phyloP scores from a whole-genome alignment of 2,113 vertebrate species.

The Rhinichthys klamathensis region DNA sequence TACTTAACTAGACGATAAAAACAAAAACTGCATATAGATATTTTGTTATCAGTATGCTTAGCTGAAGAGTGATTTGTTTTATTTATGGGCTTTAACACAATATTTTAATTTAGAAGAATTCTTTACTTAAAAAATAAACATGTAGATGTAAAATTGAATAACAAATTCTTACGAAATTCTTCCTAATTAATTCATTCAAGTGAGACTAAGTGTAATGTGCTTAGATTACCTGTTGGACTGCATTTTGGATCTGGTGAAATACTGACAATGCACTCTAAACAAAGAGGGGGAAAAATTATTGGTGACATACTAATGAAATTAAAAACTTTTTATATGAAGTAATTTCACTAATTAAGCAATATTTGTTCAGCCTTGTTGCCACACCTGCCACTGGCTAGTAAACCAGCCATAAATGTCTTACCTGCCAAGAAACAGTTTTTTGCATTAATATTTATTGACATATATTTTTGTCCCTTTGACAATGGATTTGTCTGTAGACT shows the following conservation, averaged over 20 bases:
- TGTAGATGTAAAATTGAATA: background rate
- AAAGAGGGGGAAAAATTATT: background rate
- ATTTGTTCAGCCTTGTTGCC: background rate
- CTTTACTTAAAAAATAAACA: background rate
- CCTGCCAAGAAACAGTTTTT: background rate
- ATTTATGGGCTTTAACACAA: background rate
- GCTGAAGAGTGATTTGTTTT: no score
- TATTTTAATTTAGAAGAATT: background rate
- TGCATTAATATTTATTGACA: background rate
- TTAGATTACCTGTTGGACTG: slow-evolving; percentile 37
- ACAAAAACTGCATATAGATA: background rate
- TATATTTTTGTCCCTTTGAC: background rate
- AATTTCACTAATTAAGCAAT: background rate
- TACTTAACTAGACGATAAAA: background rate
- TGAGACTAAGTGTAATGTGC: background rate
- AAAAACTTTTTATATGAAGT: background rate
- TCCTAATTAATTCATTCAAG: background rate
- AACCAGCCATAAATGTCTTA: background rate
- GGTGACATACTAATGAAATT: background rate
- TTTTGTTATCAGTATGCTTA: background rate
- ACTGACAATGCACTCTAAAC: slow-evolving; percentile 38
- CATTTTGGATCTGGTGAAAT: slow-evolving; percentile 48
- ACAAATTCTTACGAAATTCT: background rate
- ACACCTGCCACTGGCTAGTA: background rate
- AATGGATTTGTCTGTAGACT: background rate